A percentile compares a stretch with the other conserved stretches of the same genome.
Evolutionary conservation across 1,140 invertebrate genomes (phyloP).

Genomic region (Drosophila melanica): DNA sequence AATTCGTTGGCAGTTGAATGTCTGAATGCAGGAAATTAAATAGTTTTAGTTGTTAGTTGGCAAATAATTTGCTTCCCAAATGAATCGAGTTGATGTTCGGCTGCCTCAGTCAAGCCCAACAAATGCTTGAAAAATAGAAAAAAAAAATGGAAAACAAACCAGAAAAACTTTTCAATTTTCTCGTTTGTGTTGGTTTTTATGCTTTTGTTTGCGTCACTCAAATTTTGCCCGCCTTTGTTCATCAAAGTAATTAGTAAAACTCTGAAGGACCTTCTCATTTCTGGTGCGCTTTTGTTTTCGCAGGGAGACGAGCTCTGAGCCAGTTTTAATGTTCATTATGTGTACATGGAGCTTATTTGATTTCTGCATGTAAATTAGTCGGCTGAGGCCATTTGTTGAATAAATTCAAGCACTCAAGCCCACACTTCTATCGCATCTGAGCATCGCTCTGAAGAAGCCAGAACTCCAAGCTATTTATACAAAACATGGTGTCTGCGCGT

Average conservation of each 20-base stretch:
- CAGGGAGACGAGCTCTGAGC: not conserved
- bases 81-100: slow-evolving; percentile 1
- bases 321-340: slow-evolving; percentile 63
- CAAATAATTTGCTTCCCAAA: slow-evolving; percentile 58
- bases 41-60: slow-evolving; percentile 77
- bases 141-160: slow-evolving; percentile 2
- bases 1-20: slow-evolving; percentile 51
- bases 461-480: slow-evolving; percentile 63
- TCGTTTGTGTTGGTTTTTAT: slow-evolving; percentile 67
- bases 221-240: slow-evolving; percentile 71
- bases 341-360: slow-evolving; percentile 76
- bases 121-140: not conserved
- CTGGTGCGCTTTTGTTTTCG: slow-evolving; percentile 36
- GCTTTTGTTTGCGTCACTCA: slow-evolving; percentile 72
- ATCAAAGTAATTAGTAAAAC: slow-evolving; percentile 81
- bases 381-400: slow-evolving; percentile 74
- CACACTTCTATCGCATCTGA: slow-evolving; percentile 3
- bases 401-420: slow-evolving; percentile 62
- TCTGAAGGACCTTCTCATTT: slow-evolving; percentile 61
- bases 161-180: slow-evolving; percentile 71
- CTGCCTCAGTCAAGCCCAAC: not conserved
- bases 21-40: slow-evolving; percentile 68
- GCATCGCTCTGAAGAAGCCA: slow-evolving; percentile 52
- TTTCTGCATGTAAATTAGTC: slow-evolving; percentile 81
- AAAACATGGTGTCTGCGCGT: slow-evolving; percentile 27